These are phyloP conservation scores for Gymnoscopelus microlampas DNA, from an alignment of 2,797 vertebrate genomes.

Conservation along the genomic window DNA sequence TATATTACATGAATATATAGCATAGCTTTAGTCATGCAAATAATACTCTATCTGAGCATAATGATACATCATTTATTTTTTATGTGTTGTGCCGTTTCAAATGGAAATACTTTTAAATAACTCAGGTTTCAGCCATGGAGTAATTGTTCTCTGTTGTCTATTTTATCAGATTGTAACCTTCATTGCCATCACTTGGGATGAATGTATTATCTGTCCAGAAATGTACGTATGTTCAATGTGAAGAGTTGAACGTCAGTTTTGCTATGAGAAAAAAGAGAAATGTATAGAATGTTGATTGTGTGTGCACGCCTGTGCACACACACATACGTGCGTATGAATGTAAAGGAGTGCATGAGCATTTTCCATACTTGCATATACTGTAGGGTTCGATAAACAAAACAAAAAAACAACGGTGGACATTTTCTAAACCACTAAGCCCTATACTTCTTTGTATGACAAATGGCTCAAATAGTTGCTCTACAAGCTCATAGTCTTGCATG, in stretches of 20 bases:
- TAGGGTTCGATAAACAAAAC: background rate
- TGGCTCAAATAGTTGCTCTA: no score
- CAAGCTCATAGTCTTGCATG: no score
- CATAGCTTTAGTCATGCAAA: slow-evolving; percentile 82
- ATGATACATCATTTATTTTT: slow-evolving; percentile 79
- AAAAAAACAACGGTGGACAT: no score
- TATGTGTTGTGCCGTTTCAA: slow-evolving; percentile 83
- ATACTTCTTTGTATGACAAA: no score
- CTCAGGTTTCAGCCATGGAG: slow-evolving; percentile 86
- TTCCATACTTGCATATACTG: background rate
- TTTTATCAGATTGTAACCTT: slow-evolving; percentile 69
- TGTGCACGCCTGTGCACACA: slow-evolving; percentile 33
- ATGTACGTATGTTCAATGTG: slow-evolving; percentile 45
- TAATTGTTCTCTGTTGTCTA: slow-evolving; percentile 67
- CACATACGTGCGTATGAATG: slow-evolving; percentile 8
- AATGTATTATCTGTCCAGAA: slow-evolving; percentile 67
- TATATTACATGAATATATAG: slow-evolving; percentile 78
- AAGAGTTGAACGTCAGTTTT: slow-evolving; percentile 48
- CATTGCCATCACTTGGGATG: slow-evolving; percentile 71
- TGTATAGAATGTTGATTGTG: slow-evolving; percentile 37
- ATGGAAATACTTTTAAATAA: slow-evolving; percentile 81
- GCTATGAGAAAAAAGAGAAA: slow-evolving; percentile 21
- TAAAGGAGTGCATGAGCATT: slow-evolving; percentile 35
- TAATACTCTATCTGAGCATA: slow-evolving; percentile 75
- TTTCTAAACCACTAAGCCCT: no score